phyloP scores from a whole-genome alignment of 2,113 vertebrate species.

The Pimephales promelas region DNA sequence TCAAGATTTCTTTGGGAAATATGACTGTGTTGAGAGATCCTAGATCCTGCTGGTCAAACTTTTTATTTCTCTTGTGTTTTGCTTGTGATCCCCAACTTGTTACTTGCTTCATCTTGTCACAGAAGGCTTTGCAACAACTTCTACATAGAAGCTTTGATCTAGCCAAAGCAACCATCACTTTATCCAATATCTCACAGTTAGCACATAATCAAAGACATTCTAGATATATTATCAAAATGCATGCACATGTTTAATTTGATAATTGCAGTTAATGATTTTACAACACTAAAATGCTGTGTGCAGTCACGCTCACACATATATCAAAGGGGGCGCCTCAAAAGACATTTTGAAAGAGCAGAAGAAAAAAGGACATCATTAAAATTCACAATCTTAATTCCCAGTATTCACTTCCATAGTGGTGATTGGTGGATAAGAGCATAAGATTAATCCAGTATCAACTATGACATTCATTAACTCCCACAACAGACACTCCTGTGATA shows the following conservation, averaged over 20 bases:
- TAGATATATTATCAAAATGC: not conserved
- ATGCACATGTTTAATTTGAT: not conserved
- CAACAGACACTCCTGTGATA: not conserved
- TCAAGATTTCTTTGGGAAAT: not conserved
- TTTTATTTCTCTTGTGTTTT: not conserved
- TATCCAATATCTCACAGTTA: not conserved
- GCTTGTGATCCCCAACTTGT: not conserved
- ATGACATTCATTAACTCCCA: slow-evolving; percentile 1
- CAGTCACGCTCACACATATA: not conserved
- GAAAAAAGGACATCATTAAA: not conserved
- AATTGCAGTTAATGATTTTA: slow-evolving; percentile 12
- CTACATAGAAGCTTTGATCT: not conserved
- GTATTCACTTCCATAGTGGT: not conserved
- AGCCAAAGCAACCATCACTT: not conserved
- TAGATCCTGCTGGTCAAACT: not conserved
- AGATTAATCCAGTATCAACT: not conserved
- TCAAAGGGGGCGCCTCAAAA: not conserved
- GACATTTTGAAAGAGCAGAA: not conserved
- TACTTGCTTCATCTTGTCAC: not conserved
- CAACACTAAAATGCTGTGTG: not conserved
- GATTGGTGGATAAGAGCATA: not conserved
- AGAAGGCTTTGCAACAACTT: not conserved
- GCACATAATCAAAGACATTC: not conserved
- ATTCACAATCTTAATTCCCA: not conserved
- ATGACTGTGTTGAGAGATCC: not conserved